These are phyloP conservation scores for Pammene fasciana DNA, from an alignment of 2,888 invertebrate genomes.

Conservation along the genomic window DNA sequence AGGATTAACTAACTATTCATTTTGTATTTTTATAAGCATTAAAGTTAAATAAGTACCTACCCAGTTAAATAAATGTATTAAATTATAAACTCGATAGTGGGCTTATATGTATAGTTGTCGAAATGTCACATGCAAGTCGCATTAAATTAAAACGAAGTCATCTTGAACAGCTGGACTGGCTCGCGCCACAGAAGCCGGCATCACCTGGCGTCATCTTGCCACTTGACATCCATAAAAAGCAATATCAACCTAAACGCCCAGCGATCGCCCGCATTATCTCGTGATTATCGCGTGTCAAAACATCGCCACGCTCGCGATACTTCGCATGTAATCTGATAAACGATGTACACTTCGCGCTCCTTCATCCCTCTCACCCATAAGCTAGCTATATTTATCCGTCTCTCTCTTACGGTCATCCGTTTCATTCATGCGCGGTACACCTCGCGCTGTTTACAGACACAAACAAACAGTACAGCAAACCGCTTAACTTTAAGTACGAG, in stretches of 20 bases:
- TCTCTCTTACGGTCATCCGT: slow-evolving; percentile 73
- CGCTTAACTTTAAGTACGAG: slow-evolving; percentile 83
- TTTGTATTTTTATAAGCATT: too few relatives aligned
- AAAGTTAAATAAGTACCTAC: too few relatives aligned
- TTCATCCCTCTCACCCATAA: slow-evolving; percentile 68
- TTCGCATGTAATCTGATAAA: slow-evolving; percentile 84
- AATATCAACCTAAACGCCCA: slow-evolving; percentile 81
- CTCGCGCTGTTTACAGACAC: slow-evolving; percentile 83
- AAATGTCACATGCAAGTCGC: too few relatives aligned
- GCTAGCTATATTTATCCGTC: slow-evolving; percentile 64
- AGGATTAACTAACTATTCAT: too few relatives aligned
- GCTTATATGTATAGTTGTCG: not conserved
- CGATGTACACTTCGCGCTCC: slow-evolving; percentile 81
- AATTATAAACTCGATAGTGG: too few relatives aligned
- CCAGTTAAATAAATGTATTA: too few relatives aligned
- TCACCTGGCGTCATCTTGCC: slow-evolving; percentile 65
- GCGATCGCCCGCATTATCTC: slow-evolving; percentile 83
- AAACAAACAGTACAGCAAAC: slow-evolving; percentile 84
- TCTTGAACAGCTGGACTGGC: slow-evolving; percentile 8
- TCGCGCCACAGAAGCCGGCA: slow-evolving; percentile 47
- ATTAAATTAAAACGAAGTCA: not conserved
- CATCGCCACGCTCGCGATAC: slow-evolving; percentile 84
- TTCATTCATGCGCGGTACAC: slow-evolving; percentile 84
- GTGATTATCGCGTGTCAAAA: slow-evolving; percentile 85
- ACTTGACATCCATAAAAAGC: slow-evolving; percentile 74